Percentiles rank a stretch among this genome's conserved stretches.
These are phyloP conservation scores for Drosophila bocki DNA, from an alignment of 1,140 invertebrate genomes.

Conservation along the genomic window DNA sequence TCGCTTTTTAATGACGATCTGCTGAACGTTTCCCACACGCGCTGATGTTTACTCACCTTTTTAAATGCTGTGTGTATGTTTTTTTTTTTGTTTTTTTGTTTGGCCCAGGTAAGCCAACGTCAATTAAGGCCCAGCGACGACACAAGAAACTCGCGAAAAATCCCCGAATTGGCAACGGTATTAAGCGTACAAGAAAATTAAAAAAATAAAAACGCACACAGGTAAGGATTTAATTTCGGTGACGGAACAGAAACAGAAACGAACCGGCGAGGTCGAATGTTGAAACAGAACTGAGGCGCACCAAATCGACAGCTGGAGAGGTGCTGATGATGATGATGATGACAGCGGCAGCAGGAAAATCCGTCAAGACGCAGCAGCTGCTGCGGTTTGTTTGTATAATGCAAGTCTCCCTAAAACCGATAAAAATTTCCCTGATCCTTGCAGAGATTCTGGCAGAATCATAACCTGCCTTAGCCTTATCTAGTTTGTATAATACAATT, in stretches of 20 bases:
- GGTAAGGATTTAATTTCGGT: slow-evolving; percentile 1
- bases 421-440: neutral
- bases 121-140: slow-evolving; percentile 17
- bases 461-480: neutral
- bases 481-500: neutral
- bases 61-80: neutral
- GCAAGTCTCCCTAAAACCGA: neutral
- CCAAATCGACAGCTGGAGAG: slow-evolving; percentile 21
- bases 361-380: slow-evolving; percentile 4
- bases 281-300: slow-evolving; percentile 30
- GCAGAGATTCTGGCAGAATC: neutral
- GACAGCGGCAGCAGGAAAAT: slow-evolving; percentile 9
- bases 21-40: slow-evolving; percentile 4
- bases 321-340: slow-evolving; percentile 1
- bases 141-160: slow-evolving; percentile 30
- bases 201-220: neutral
- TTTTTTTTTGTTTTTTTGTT: neutral
- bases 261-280: slow-evolving; percentile 39
- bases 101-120: slow-evolving; percentile 24
- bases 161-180: slow-evolving; percentile 14
- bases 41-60: slow-evolving; percentile 34
- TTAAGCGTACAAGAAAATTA: neutral
- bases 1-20: neutral
- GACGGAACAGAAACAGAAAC: slow-evolving; percentile 5
- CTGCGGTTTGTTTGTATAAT: slow-evolving; percentile 15